A percentile compares a stretch with the other conserved stretches of the same genome.
Evolutionary conservation across 2,113 vertebrate species (phyloP).

Genomic region (Silurus meridionalis): DNA sequence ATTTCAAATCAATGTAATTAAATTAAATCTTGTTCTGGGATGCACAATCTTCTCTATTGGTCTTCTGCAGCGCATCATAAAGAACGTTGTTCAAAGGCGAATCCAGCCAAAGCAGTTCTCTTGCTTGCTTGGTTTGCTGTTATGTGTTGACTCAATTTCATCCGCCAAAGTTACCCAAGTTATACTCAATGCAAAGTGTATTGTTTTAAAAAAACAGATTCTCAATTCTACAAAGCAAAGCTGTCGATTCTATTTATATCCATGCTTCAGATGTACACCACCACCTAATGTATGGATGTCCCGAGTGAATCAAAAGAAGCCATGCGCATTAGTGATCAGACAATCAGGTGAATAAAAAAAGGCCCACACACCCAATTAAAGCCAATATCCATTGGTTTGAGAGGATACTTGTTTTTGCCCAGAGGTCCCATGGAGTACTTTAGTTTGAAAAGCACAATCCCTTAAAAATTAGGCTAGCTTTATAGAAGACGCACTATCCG

Average conservation of each 20-base stretch:
- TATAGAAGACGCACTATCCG: slow-evolving; percentile 23
- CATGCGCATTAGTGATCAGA: background rate
- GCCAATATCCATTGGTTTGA: background rate
- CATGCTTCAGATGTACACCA: background rate
- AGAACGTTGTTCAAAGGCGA: background rate
- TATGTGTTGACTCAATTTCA: background rate
- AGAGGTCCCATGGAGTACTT: background rate
- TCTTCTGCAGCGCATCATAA: background rate
- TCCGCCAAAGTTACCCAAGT: too few species aligned
- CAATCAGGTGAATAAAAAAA: background rate
- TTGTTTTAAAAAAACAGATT: background rate
- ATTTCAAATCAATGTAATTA: background rate
- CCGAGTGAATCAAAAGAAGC: background rate
- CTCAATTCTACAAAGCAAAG: background rate
- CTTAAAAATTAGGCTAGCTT: slow-evolving; percentile 1
- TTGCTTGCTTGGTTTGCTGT: background rate
- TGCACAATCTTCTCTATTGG: background rate
- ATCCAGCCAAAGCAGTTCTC: background rate
- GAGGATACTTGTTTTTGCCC: background rate
- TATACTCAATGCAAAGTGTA: background rate
- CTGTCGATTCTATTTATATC: background rate
- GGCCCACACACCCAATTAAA: background rate
- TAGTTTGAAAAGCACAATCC: background rate
- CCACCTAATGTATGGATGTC: background rate
- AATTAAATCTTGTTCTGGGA: background rate